phyloP scores from a whole-genome alignment of 1,140 invertebrate species.

The Archivesica marissinica region DNA sequence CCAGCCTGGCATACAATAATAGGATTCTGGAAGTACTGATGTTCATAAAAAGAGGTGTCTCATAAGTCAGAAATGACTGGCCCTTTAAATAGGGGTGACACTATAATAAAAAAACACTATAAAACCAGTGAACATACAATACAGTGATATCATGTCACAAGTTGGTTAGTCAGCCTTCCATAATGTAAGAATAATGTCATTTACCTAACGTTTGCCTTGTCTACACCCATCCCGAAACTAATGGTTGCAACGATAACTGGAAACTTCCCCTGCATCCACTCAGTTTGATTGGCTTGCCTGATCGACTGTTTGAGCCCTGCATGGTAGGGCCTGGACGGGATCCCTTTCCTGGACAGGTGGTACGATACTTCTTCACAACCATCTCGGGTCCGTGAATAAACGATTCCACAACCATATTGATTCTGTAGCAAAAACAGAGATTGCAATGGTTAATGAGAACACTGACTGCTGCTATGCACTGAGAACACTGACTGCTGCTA shows the following conservation, averaged over 20 bases:
- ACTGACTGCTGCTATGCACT: no score
- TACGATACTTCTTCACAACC: conserved; percentile 87
- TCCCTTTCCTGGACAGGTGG: conserved; percentile 85
- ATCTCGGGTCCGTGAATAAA: conserved; percentile 89
- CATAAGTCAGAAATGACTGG: no score
- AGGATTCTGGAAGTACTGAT: no score
- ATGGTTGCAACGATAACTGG: conserved; percentile 87
- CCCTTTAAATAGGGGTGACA: no score
- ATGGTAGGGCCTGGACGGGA: conserved; percentile 88
- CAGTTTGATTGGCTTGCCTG: conserved; percentile 86
- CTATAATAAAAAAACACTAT: no score
- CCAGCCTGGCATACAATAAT: no score
- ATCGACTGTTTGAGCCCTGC: conserved; percentile 85
- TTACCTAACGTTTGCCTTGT: conserved; percentile 89
- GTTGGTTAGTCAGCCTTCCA: not conserved
- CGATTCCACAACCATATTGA: conserved; percentile 87
- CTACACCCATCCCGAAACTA: conserved; percentile 91
- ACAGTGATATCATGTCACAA: not conserved
- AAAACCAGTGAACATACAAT: no score
- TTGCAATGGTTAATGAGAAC: no score
- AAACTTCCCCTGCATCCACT: conserved; percentile 88
- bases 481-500: no score
- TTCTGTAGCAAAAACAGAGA: no score
- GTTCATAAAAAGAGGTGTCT: no score
- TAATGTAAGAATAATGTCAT: not conserved